Conservation (phyloP, 2,113 vertebrate species). For the Patagioenas fasciata region DNA sequence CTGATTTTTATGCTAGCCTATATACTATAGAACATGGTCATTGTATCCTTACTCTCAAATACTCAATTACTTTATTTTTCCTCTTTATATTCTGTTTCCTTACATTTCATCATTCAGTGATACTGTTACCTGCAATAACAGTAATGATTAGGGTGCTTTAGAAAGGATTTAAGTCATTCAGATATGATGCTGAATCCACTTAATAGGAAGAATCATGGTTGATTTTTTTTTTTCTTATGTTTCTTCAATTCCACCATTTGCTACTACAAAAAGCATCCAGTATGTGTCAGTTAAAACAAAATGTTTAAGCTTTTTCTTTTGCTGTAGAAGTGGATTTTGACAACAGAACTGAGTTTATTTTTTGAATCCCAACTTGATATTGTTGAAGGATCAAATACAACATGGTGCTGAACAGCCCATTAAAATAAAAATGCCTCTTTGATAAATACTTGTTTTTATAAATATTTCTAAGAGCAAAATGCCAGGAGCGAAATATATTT, state of each 20-base stretch:
- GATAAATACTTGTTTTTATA: background rate
- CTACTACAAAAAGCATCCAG: background rate
- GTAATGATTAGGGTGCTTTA: background rate
- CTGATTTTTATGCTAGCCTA: background rate
- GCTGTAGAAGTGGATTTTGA: background rate
- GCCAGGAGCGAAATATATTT: background rate
- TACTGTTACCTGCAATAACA: background rate
- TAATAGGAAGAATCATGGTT: background rate
- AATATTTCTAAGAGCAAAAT: background rate
- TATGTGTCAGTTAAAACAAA: background rate
- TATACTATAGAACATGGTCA: background rate
- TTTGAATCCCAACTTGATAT: background rate
- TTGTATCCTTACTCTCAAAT: background rate
- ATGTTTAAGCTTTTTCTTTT: background rate
- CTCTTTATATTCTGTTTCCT: background rate
- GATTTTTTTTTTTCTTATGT: background rate
- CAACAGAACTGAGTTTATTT: background rate
- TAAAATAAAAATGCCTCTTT: background rate
- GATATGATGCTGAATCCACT: background rate
- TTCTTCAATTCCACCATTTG: background rate
- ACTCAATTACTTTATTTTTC: background rate
- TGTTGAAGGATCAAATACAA: background rate
- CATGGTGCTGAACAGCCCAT: background rate
- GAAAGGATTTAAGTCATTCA: background rate
- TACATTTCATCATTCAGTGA: background rate